phyloP scores from a whole-genome alignment of 2,888 invertebrate species.

The Phengaris alcon region DNA sequence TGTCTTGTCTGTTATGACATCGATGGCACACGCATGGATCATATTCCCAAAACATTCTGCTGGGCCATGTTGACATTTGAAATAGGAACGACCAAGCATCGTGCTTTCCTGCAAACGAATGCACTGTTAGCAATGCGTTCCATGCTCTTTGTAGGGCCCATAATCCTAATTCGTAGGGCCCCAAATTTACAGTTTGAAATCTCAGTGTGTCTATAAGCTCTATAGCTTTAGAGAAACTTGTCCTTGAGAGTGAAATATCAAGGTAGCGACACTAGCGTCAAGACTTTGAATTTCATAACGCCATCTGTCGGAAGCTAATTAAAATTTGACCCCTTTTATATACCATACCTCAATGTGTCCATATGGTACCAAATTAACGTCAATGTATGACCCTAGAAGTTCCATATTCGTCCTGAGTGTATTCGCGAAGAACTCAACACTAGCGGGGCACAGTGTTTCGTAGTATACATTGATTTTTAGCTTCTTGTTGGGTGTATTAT shows the following conservation, averaged over 20 bases:
- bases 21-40: slow-evolving; percentile 86
- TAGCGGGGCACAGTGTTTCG: slow-evolving; percentile 89
- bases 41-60: slow-evolving; percentile 88
- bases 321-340: too few species aligned
- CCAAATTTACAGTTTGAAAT: too few species aligned
- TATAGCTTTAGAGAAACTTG: too few species aligned
- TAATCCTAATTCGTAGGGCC: too few species aligned
- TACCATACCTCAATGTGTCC: slow-evolving; percentile 81
- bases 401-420: slow-evolving; percentile 83
- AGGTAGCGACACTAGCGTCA: too few species aligned
- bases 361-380: slow-evolving; percentile 86
- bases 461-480: slow-evolving; percentile 78
- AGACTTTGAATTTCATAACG: too few species aligned
- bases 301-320: too few species aligned
- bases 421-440: slow-evolving; percentile 83
- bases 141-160: too few species aligned
- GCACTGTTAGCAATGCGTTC: not conserved
- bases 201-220: too few species aligned
- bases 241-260: too few species aligned
- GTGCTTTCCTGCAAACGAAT: slow-evolving; percentile 45
- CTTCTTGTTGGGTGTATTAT: slow-evolving; percentile 39
- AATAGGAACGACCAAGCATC: slow-evolving; percentile 49
- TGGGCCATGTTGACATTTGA: slow-evolving; percentile 87
- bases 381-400: slow-evolving; percentile 78
- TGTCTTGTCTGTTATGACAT: slow-evolving; percentile 77